Evolutionary conservation across 2,888 invertebrate genomes (phyloP).

Genomic region (Rotaria magnacalcarata): DNA sequence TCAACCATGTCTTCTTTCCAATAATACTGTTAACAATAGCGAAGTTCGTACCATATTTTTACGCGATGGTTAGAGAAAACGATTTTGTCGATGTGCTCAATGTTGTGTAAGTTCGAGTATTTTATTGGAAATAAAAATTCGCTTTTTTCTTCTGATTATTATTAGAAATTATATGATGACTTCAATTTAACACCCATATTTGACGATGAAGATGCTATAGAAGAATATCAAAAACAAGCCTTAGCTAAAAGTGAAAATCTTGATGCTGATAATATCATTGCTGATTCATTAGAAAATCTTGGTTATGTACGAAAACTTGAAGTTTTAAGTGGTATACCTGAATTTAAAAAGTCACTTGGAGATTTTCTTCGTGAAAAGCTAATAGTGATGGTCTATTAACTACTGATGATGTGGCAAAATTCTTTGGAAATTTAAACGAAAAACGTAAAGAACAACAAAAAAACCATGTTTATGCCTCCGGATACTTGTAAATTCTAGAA

Average conservation of each 20-base stretch:
- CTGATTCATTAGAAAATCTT: slow-evolving; percentile 16
- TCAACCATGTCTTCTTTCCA: neutral
- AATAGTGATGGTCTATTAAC: neutral
- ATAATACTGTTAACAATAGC: neutral
- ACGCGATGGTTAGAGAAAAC: slow-evolving; percentile 37
- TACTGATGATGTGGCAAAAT: neutral
- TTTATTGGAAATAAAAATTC: neutral
- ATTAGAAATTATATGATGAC: slow-evolving; percentile 33
- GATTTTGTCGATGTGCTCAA: slow-evolving; percentile 37
- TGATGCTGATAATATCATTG: neutral
- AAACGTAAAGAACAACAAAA: slow-evolving; percentile 5
- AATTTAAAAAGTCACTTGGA: slow-evolving; percentile 10
- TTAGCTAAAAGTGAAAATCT: slow-evolving; percentile 24
- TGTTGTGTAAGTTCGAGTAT: neutral
- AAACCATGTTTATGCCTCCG: neutral
- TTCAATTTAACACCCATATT: neutral
- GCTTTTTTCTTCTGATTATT: neutral
- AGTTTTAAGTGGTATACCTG: slow-evolving; percentile 9
- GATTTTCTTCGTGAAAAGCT: slow-evolving; percentile 26
- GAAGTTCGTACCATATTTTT: slow-evolving; percentile 33
- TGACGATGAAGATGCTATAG: slow-evolving; percentile 38
- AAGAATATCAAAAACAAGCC: slow-evolving; percentile 39
- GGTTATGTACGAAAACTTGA: neutral
- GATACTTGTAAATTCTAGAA: slow-evolving; percentile 8
- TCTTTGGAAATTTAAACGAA: neutral